Base-by-base conservation (phyloP, 2,797 vertebrate species). In the Micrastur ruficollis region DNA sequence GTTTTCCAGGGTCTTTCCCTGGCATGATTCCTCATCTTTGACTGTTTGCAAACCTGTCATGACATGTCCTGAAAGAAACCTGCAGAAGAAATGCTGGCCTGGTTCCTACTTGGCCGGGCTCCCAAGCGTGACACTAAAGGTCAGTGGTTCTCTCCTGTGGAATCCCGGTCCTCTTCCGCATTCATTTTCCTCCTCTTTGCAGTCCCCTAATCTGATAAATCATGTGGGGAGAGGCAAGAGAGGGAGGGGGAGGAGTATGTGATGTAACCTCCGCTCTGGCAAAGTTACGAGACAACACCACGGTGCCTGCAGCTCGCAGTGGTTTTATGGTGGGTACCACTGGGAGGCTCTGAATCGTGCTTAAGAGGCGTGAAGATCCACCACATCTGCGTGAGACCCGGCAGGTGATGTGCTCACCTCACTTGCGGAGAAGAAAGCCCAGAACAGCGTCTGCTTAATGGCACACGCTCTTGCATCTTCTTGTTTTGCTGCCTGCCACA, bases 241-340 rank as follows among this genome's bases (percentile, higher is more conserved):
- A 11, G 59, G 25, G 46, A 47, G 36, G 61, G 71, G 47, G 59
- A 85, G 72, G 83, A 88, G 70, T 7, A 12, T 13, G 55, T 80
- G 89, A 74, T 93, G 59, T 93, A 84, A 94, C 36, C 74, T 81
- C 66, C 3, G 2, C 47, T 56, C 47, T 0, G 20, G 74, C 32
- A 4, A 86, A 92, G 34, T 46, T 68, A 17, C 0, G 3, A n/a
- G 5, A 14, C 53, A 20, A 0, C 27, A 34, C 14, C 9, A 0
- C 1, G 2, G 63, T 50, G 66, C 52, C 72, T 5, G 44, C 9
- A 19, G 79, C 81, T 56, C 3, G 0, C 1, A 0, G 29, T 4
- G 53, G 26, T 7, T 9, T 63, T 40, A 32, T 1, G 16, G 34
- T 23, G 67, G 31, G 32, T 44, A 7, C 85, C 0, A 0, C 21